phyloP scores from a whole-genome alignment of 2,113 vertebrate species.

The Chloroceryle aenea region DNA sequence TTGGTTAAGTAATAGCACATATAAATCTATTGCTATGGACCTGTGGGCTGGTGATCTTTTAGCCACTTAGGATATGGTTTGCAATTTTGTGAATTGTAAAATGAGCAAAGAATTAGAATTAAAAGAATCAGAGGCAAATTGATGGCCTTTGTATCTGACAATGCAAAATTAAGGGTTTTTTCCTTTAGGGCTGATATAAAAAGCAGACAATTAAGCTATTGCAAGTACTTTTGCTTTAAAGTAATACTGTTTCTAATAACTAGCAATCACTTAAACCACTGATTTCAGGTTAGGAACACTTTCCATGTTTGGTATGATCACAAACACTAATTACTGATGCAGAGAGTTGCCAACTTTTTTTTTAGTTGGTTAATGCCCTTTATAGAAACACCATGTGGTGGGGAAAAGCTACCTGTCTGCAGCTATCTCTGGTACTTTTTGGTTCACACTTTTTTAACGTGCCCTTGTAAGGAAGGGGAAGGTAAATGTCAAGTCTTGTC shows the following conservation, averaged over 20 bases:
- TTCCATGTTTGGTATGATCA: neutral
- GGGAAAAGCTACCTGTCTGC: neutral
- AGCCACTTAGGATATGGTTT: neutral
- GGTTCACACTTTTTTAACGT: neutral
- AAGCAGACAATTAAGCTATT: neutral
- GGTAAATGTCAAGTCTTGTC: fast-evolving
- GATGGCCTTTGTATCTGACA: neutral
- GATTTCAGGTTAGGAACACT: neutral
- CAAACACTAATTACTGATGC: neutral
- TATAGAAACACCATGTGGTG: neutral
- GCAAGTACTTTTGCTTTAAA: neutral
- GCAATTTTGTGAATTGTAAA: neutral
- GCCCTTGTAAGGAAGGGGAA: neutral
- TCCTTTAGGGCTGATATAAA: neutral
- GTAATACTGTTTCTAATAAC: neutral
- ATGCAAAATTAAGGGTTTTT: too few species aligned
- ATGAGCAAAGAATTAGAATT: neutral
- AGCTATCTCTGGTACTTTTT: neutral
- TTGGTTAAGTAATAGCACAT: neutral
- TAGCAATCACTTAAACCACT: neutral
- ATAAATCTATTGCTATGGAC: neutral
- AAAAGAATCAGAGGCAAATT: neutral
- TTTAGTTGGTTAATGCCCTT: neutral
- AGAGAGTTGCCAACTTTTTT: neutral
- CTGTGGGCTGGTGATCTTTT: neutral